Conservation (phyloP, 2,797 vertebrate genomes). For the Coracias cyanogaster region DNA sequence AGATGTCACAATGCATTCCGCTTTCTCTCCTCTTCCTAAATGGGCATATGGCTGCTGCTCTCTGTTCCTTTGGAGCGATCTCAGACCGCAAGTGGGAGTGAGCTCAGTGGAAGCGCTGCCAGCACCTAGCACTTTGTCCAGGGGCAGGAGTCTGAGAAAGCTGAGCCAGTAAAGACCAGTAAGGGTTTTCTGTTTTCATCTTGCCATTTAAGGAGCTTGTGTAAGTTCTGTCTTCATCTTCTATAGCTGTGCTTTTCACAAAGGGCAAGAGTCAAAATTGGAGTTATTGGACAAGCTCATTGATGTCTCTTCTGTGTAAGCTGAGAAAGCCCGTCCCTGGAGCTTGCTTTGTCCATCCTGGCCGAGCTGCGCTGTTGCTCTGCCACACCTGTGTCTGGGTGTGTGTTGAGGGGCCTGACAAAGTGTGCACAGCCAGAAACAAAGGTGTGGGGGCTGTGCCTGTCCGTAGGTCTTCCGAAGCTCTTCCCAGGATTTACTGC, state of each 20-base stretch:
- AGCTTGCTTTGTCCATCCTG: not conserved
- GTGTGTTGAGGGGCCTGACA: not conserved
- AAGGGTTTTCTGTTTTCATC: not conserved
- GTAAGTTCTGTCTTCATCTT: not conserved
- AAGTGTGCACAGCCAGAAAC: not conserved
- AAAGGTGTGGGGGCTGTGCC: not conserved
- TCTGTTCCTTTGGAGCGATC: not conserved
- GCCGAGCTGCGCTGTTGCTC: not conserved
- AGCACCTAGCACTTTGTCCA: not conserved
- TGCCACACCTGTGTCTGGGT: not conserved
- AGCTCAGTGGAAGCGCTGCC: not conserved
- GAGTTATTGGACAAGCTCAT: not conserved
- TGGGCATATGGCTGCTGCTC: not conserved
- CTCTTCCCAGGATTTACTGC: not conserved
- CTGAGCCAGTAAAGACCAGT: not conserved
- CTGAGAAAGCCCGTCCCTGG: not conserved
- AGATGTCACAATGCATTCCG: slow-evolving; percentile 8
- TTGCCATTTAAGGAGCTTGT: slow-evolving; percentile 24
- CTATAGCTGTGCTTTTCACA: not conserved
- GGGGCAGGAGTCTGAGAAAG: not conserved
- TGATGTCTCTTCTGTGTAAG: not conserved
- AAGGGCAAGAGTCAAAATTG: not conserved
- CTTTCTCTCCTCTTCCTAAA: slow-evolving; percentile 35
- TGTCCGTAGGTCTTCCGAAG: not conserved
- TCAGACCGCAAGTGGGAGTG: not conserved